Evolutionary conservation across 2,113 vertebrate species (phyloP).

Genomic region (Zosterops lateralis): DNA sequence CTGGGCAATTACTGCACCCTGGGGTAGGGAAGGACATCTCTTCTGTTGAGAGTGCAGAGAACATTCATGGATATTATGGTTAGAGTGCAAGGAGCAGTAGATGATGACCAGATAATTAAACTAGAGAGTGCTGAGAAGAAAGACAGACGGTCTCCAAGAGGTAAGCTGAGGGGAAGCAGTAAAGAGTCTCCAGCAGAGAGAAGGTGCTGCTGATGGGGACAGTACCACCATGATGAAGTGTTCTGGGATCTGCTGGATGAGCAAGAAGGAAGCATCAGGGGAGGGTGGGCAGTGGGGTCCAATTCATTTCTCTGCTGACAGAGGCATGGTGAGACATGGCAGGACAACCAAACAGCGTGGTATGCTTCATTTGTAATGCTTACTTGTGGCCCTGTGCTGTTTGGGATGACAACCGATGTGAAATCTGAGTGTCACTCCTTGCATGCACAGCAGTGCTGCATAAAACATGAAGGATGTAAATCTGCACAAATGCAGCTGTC

Average conservation of each 20-base stretch:
- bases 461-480: background rate
- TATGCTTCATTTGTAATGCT: background rate
- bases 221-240: accelerated
- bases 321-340: background rate
- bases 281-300: background rate
- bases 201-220: background rate
- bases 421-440: background rate
- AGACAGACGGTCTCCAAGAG: background rate
- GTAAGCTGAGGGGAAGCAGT: background rate
- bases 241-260: background rate
- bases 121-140: background rate
- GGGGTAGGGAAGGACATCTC: background rate
- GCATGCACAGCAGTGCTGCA: background rate
- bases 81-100: background rate
- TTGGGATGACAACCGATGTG: background rate
- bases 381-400: background rate
- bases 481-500: background rate
- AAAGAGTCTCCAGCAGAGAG: background rate
- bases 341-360: background rate
- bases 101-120: background rate
- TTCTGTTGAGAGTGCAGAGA: background rate
- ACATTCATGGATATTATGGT: background rate
- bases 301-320: background rate
- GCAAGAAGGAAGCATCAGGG: background rate
- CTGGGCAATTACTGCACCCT: background rate